Percentiles rank a stretch among this genome's conserved stretches.
phyloP scores from a whole-genome alignment of 2,888 invertebrate species.

The Ommatoiulus sabulosus region DNA sequence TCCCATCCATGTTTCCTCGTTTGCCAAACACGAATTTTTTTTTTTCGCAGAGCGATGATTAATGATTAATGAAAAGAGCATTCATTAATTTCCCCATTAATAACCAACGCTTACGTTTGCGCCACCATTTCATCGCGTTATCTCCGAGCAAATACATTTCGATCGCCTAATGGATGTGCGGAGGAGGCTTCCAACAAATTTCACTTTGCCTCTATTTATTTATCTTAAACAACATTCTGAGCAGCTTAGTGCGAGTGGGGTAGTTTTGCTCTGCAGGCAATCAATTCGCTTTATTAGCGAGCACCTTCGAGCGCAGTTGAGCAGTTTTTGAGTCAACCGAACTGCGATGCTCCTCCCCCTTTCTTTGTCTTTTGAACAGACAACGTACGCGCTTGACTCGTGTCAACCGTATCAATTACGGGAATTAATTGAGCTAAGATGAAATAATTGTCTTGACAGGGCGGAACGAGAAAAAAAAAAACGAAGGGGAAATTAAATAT shows the following conservation, averaged over 20 bases:
- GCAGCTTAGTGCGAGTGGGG: not conserved
- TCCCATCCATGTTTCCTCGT: constrained; percentile 38
- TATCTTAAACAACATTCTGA: constrained; percentile 7
- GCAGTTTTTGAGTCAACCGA: not conserved
- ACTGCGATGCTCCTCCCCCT: not conserved
- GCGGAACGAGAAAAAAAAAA: not conserved
- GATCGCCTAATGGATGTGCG: constrained; percentile 20
- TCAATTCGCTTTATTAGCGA: not conserved
- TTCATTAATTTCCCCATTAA: constrained; percentile 50
- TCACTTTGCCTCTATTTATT: not conserved
- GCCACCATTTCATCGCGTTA: not conserved
- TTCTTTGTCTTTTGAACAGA: not conserved
- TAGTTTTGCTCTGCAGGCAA: not conserved
- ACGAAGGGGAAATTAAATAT: not conserved
- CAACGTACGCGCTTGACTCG: not conserved
- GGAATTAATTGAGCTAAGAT: not conserved
- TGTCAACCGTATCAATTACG: not conserved
- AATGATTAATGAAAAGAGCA: constrained; percentile 49
- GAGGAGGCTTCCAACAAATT: constrained; percentile 3
- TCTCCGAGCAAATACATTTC: constrained; percentile 14
- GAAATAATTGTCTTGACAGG: not conserved
- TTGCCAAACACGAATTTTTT: constrained; percentile 1
- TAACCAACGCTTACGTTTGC: constrained; percentile 24
- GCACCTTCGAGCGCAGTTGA: not conserved
- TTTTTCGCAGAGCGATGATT: constrained; percentile 37